These are phyloP conservation scores for Rhinophrynus dorsalis DNA, from an alignment of 2,797 vertebrate genomes.

Conservation along the genomic window DNA sequence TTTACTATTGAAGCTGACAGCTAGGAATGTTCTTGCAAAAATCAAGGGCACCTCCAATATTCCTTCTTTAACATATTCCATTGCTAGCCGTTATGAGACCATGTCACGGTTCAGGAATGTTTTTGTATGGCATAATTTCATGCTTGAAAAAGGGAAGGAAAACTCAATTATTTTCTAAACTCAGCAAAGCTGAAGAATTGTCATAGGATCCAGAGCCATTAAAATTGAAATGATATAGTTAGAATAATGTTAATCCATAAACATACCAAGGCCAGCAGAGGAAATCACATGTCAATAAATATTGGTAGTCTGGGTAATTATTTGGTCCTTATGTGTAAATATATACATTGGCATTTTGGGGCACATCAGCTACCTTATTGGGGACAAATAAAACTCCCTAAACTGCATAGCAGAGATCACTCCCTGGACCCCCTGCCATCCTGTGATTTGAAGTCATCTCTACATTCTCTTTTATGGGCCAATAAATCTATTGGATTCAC, in stretches of 20 bases:
- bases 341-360: too few species aligned
- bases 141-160: conserved; percentile 14
- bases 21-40: conserved; percentile 17
- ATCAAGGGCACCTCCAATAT: conserved; percentile 19
- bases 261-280: not conserved
- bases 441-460: too few species aligned
- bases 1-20: conserved; percentile 33
- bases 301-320: too few species aligned
- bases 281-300: too few species aligned
- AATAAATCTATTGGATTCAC: too few species aligned
- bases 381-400: too few species aligned
- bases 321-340: too few species aligned
- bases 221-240: not conserved
- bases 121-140: conserved; percentile 25
- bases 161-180: conserved; percentile 10
- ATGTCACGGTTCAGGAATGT: conserved; percentile 30
- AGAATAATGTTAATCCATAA: not conserved
- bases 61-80: conserved; percentile 20
- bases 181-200: not conserved
- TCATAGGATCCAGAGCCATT: not conserved
- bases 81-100: conserved; percentile 13
- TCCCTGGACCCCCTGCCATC: too few species aligned
- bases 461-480: too few species aligned
- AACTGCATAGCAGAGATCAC: too few species aligned
- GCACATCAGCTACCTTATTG: too few species aligned